phyloP scores from a whole-genome alignment of 2,113 vertebrate species.

The Oreotrochilus melanogaster region DNA sequence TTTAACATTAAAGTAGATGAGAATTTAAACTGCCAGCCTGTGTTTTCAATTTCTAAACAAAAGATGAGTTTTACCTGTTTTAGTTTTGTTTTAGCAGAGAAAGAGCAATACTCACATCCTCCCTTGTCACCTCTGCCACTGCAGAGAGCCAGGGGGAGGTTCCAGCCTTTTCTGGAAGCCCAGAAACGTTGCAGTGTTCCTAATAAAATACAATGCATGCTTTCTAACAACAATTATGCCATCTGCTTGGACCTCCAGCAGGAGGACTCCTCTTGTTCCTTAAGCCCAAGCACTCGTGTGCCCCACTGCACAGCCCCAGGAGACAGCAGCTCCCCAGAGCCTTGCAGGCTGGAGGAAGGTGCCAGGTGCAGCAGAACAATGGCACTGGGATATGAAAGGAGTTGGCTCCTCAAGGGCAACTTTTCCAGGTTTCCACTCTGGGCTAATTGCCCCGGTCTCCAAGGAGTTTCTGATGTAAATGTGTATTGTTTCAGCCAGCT shows the following conservation, averaged over 20 bases:
- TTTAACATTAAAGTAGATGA: background rate
- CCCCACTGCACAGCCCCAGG: too few species aligned
- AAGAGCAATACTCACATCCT: accelerated
- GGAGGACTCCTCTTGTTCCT: background rate
- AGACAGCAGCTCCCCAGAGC: too few species aligned
- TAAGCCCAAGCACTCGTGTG: accelerated
- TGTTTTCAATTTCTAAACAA: background rate
- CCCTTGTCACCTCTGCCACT: background rate
- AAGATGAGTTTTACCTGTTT: background rate
- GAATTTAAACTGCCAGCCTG: background rate
- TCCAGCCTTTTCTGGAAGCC: too few species aligned
- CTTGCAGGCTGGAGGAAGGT: background rate
- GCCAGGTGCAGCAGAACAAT: background rate
- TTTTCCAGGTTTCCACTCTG: background rate
- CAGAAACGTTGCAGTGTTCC: too few species aligned
- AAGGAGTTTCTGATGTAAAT: background rate
- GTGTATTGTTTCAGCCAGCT: background rate
- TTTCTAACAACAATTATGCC: background rate
- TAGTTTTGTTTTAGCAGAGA: background rate
- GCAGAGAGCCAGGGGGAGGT: too few species aligned
- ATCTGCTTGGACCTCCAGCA: background rate
- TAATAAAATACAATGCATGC: accelerated
- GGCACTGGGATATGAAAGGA: background rate
- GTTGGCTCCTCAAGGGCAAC: background rate
- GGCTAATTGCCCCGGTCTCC: background rate